Conservation (phyloP, 2,113 vertebrate genomes). For the Desmodus rotundus region DNA sequence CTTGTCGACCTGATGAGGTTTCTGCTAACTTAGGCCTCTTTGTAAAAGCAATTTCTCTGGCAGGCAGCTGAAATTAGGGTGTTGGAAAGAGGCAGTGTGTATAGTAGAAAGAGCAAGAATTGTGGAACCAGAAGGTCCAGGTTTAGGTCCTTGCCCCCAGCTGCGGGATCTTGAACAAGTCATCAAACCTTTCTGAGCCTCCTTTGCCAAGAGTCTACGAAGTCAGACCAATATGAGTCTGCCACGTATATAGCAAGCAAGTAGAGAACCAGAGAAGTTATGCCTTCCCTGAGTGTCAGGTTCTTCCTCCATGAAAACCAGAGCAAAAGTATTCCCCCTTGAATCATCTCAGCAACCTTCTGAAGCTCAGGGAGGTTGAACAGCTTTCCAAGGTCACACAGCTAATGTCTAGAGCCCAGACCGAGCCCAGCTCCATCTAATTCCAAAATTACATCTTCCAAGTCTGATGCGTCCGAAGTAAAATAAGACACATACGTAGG, state of each 20-base stretch:
- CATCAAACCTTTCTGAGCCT: background rate
- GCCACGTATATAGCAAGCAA: background rate
- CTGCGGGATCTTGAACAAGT: background rate
- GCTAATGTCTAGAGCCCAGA: background rate
- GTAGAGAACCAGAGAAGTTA: background rate
- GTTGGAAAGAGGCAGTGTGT: background rate
- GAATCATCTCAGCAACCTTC: background rate
- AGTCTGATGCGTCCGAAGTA: background rate
- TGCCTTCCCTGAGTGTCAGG: background rate
- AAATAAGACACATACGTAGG: background rate
- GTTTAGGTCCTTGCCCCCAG: background rate
- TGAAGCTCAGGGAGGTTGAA: background rate
- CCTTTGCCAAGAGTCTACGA: background rate
- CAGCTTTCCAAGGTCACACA: background rate
- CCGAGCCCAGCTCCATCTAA: background rate
- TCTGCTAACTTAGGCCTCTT: background rate
- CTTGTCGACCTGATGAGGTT: background rate
- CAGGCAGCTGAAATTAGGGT: background rate
- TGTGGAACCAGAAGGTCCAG: background rate
- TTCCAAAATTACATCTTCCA: background rate
- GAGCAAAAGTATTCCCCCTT: background rate
- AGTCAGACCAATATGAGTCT: background rate
- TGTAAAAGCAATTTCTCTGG: background rate
- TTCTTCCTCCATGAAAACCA: background rate
- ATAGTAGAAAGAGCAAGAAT: background rate